Evolutionary conservation across 2,888 invertebrate species (phyloP).

Genomic region (Flabesymbios commensalis): DNA sequence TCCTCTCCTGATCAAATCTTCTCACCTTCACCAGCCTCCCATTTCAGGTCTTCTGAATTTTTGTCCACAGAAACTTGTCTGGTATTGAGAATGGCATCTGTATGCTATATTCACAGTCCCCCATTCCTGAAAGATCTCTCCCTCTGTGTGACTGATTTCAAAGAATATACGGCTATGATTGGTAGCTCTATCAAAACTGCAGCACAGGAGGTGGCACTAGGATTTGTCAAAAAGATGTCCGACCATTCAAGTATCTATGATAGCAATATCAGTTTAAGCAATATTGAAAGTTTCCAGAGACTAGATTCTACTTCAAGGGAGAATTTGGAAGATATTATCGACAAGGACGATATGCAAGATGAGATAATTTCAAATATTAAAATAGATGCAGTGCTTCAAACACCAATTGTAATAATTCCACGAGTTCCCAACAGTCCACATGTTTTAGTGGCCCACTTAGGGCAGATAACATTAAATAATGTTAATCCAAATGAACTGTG

Average conservation of each 20-base stretch:
- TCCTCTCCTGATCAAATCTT: too few species aligned
- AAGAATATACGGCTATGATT: slow-evolving; percentile 82
- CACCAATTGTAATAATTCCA: slow-evolving; percentile 88
- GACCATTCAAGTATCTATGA: slow-evolving; percentile 37
- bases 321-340: not conserved
- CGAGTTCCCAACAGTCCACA: slow-evolving; percentile 76
- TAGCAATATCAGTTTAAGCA: slow-evolving; percentile 22
- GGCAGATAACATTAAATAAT: slow-evolving; percentile 73
- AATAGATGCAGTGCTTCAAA: slow-evolving; percentile 80
- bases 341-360: not conserved
- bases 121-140: slow-evolving; percentile 82
- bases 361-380: slow-evolving; percentile 3
- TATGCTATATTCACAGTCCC: slow-evolving; percentile 92
- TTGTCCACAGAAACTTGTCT: too few species aligned
- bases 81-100: slow-evolving; percentile 78
- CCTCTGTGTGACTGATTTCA: slow-evolving; percentile 87
- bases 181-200: slow-evolving; percentile 85
- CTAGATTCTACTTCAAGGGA: not conserved
- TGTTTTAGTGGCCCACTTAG: slow-evolving; percentile 89
- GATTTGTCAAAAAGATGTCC: slow-evolving; percentile 65
- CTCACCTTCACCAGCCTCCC: too few species aligned
- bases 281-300: not conserved
- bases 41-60: too few species aligned
- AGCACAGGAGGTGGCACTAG: slow-evolving; percentile 91
- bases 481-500: not conserved